A percentile compares a stretch with the other conserved stretches of the same genome.
phyloP scores from a whole-genome alignment of 2,888 invertebrate species.

The Caenorhabditis japonica region DNA sequence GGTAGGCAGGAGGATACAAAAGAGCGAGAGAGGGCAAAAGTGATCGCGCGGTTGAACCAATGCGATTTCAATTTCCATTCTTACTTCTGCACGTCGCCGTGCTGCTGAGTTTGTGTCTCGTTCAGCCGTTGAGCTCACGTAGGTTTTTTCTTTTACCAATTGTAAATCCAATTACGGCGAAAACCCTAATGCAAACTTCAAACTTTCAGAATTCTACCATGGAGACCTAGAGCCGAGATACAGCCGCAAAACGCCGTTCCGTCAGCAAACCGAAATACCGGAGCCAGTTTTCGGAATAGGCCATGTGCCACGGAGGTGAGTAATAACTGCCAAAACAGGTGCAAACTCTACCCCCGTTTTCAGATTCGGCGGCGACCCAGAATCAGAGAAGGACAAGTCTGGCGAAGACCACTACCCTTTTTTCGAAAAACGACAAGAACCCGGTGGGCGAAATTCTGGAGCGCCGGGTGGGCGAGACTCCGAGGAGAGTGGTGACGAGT shows the following conservation, averaged over 20 bases:
- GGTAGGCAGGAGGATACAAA: conserved; percentile 40
- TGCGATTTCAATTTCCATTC: too few species aligned
- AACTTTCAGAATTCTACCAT: conserved; percentile 47
- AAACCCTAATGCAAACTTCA: too few species aligned
- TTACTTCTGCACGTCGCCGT: neutral
- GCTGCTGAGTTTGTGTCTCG: neutral
- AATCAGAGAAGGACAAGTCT: conserved; percentile 33
- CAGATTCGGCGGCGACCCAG: conserved; percentile 16
- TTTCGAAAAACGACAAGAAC: conserved; percentile 45
- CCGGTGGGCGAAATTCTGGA: conserved; percentile 42
- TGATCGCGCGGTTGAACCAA: too few species aligned
- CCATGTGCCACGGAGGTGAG: conserved; percentile 34
- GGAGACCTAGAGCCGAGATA: conserved; percentile 50
- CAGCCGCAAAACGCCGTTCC: conserved; percentile 56
- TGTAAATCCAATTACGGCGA: too few species aligned
- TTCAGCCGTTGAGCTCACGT: too few species aligned
- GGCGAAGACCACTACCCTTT: conserved; percentile 26
- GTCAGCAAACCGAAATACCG: conserved; percentile 46
- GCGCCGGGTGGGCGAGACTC: conserved; percentile 50
- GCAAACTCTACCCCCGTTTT: too few species aligned
- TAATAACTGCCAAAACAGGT: neutral
- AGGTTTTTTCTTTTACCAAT: too few species aligned
- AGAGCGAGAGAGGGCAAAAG: conserved; percentile 43
- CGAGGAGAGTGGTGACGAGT: conserved; percentile 48
- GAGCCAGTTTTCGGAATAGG: conserved; percentile 49